A percentile compares a stretch with the other conserved stretches of the same genome.
These are phyloP conservation scores for Drosophila serrata DNA, from an alignment of 1,140 invertebrate species.

Conservation along the genomic window DNA sequence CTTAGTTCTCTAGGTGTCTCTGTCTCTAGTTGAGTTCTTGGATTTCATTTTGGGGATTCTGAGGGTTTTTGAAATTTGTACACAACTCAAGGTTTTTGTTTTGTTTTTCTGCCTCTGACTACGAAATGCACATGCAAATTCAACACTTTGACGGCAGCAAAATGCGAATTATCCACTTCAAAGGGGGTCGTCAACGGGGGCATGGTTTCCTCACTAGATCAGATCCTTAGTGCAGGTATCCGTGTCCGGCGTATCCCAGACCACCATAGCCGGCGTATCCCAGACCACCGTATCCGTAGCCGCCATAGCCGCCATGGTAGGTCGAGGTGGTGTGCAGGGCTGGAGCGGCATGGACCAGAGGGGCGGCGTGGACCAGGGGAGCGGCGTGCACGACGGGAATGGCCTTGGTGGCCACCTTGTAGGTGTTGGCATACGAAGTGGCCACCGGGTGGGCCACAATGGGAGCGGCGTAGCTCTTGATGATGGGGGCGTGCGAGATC, in stretches of 20 bases:
- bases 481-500: slow-evolving; percentile 77
- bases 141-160: slow-evolving; percentile 70
- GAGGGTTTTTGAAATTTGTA: slow-evolving; percentile 36
- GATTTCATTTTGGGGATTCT: slow-evolving; percentile 2
- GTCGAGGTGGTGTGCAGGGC: slow-evolving; percentile 76
- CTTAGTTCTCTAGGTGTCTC: slow-evolving; percentile 44
- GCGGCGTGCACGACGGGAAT: slow-evolving; percentile 80
- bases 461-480: slow-evolving; percentile 81
- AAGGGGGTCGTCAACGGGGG: slow-evolving; percentile 52
- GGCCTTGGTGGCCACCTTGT: slow-evolving; percentile 86
- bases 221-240: slow-evolving; percentile 65
- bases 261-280: slow-evolving; percentile 61
- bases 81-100: slow-evolving; percentile 27
- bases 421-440: slow-evolving; percentile 88
- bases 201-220: background rate
- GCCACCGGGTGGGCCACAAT: slow-evolving; percentile 85
- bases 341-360: slow-evolving; percentile 74
- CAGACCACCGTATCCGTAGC: slow-evolving; percentile 51
- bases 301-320: slow-evolving; percentile 69
- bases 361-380: slow-evolving; percentile 73
- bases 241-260: slow-evolving; percentile 66
- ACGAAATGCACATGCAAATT: slow-evolving; percentile 50
- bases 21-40: slow-evolving; percentile 45
- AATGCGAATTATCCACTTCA: slow-evolving; percentile 47
- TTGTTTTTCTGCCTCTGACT: slow-evolving; percentile 35